Conservation (phyloP, 2,888 invertebrate species). For the Andrena flavipes region DNA sequence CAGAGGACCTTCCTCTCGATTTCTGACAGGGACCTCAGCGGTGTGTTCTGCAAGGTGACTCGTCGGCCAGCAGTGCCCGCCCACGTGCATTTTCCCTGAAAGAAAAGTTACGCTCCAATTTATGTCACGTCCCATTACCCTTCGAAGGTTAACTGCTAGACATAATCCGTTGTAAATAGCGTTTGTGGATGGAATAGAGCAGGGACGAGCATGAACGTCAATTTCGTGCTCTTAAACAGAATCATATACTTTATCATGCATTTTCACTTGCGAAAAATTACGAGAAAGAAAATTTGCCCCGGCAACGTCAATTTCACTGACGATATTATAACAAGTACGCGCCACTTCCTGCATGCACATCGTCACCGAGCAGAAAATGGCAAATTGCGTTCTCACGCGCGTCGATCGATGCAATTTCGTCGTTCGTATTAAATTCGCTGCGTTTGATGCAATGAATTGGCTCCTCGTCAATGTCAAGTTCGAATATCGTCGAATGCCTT, state of each 20-base stretch:
- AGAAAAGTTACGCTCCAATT: constrained; percentile 55
- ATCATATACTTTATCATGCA: too few species aligned
- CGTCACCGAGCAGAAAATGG: background rate
- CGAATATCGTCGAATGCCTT: constrained; percentile 24
- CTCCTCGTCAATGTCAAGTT: constrained; percentile 39
- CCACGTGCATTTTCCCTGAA: constrained; percentile 93
- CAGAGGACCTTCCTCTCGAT: constrained; percentile 92
- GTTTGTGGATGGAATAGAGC: too few species aligned
- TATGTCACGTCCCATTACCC: background rate
- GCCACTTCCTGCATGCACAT: background rate
- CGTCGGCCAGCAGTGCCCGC: constrained; percentile 89
- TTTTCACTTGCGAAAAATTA: background rate
- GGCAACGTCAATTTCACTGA: background rate
- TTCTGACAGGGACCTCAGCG: constrained; percentile 91
- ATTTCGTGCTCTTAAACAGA: too few species aligned
- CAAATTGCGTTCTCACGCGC: background rate
- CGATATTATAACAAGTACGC: background rate
- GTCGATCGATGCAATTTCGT: background rate
- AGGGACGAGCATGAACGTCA: background rate
- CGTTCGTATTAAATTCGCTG: constrained; percentile 16
- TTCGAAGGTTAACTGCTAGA: constrained; percentile 5
- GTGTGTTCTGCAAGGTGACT: constrained; percentile 90
- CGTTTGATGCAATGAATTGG: constrained; percentile 38
- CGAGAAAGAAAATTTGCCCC: background rate
- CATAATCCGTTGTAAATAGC: too few species aligned